Evolutionary conservation across 1,140 invertebrate species (phyloP).

Genomic region (Probaryconus sp.): DNA sequence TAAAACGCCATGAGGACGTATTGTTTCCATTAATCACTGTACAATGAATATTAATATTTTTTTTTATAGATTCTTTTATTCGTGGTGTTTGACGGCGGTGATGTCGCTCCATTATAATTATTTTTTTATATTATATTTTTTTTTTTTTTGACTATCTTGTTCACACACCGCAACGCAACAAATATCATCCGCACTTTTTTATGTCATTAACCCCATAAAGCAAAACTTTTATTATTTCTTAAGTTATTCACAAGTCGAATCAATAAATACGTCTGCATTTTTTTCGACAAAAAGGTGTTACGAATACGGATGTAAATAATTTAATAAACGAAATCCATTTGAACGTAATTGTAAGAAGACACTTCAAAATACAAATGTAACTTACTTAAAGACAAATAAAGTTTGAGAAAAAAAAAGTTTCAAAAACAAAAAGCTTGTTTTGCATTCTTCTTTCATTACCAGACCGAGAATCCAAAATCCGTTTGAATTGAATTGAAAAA

Average conservation of each 20-base stretch:
- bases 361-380: slow-evolving; percentile 46
- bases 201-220: slow-evolving; percentile 7
- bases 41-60: no score
- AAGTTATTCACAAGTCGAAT: no score
- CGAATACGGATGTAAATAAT: slow-evolving; percentile 52
- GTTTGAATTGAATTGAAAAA: slow-evolving; percentile 1
- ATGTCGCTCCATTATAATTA: slow-evolving; percentile 13
- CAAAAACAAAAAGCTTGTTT: slow-evolving; percentile 9
- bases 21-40: no score
- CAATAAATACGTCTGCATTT: slow-evolving; percentile 29
- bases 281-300: slow-evolving; percentile 26
- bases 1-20: no score
- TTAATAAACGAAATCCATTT: slow-evolving; percentile 36
- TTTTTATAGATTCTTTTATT: no score
- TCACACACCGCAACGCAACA: no score
- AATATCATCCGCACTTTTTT: no score
- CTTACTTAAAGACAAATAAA: slow-evolving; percentile 49
- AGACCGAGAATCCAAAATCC: slow-evolving; percentile 9
- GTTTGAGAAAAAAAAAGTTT: slow-evolving; percentile 33
- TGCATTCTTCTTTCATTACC: slow-evolving; percentile 4
- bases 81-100: slow-evolving; percentile 12
- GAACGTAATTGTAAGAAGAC: slow-evolving; percentile 31
- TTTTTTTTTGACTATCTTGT: no score
- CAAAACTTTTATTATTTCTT: no score
- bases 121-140: slow-evolving; percentile 41